Percentiles rank a stretch among this genome's conserved stretches.
phyloP scores from a whole-genome alignment of 2,113 vertebrate species.

The Mus spicilegus region DNA sequence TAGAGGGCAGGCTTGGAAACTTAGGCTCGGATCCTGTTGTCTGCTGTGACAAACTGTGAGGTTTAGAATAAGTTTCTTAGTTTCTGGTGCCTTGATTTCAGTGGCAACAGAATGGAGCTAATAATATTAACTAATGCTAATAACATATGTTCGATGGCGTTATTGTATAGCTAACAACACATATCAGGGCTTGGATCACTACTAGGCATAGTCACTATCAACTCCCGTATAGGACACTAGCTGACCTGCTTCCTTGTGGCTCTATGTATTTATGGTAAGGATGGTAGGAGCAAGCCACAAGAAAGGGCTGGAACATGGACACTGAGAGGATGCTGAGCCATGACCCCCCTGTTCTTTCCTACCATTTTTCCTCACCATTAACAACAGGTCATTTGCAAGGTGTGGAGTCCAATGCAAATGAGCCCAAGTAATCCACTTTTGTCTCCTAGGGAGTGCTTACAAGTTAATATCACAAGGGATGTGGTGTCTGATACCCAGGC shows the following conservation, averaged over 20 bases:
- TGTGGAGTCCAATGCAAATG: too few relatives aligned
- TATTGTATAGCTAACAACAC: background rate
- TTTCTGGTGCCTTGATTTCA: background rate
- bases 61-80: background rate
- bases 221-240: background rate
- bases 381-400: fast-evolving
- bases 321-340: background rate
- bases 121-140: background rate
- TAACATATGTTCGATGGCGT: background rate
- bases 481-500: background rate
- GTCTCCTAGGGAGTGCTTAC: background rate
- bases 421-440: background rate
- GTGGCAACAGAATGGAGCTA: background rate
- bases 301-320: background rate
- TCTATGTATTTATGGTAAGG: background rate
- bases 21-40: background rate
- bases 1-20: background rate
- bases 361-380: too few relatives aligned
- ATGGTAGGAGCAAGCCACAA: background rate
- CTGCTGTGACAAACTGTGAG: background rate
- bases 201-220: background rate
- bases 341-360: background rate
- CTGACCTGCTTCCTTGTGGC: background rate
- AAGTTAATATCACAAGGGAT: too few relatives aligned
- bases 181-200: background rate